phyloP scores from a whole-genome alignment of 1,140 invertebrate genomes.

The Aricia agestis region DNA sequence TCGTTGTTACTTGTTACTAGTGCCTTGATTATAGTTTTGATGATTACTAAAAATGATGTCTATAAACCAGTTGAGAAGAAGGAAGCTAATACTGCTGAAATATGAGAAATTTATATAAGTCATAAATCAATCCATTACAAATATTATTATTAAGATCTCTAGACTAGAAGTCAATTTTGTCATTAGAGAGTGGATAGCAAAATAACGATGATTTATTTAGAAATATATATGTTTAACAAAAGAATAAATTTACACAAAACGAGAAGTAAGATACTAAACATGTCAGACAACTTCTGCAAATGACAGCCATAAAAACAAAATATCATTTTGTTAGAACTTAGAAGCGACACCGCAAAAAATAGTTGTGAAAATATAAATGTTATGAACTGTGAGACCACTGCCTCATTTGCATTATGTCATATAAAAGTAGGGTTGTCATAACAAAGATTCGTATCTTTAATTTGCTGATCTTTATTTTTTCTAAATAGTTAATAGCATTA shows the following conservation, averaged over 20 bases:
- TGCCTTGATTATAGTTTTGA: not conserved
- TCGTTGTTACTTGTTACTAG: not conserved
- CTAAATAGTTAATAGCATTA: too few relatives aligned
- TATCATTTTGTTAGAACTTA: constrained; percentile 45
- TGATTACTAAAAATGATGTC: not conserved
- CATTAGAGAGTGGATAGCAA: not conserved
- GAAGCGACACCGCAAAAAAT: constrained; percentile 51
- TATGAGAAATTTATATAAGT: not conserved
- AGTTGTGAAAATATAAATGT: constrained; percentile 48
- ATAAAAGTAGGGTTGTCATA: constrained; percentile 26
- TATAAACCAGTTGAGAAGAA: not conserved
- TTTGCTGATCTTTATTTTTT: too few relatives aligned
- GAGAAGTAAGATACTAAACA: constrained; percentile 28
- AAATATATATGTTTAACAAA: constrained; percentile 10
- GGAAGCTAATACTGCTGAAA: not conserved
- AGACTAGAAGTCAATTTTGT: not conserved
- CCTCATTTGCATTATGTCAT: constrained; percentile 67
- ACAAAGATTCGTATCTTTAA: too few relatives aligned
- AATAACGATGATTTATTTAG: not conserved
- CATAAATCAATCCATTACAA: not conserved
- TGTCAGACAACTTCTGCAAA: constrained; percentile 14
- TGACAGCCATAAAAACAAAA: constrained; percentile 27
- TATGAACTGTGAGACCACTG: constrained; percentile 46
- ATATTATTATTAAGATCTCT: not conserved
- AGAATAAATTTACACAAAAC: constrained; percentile 30